These are phyloP conservation scores for Chiridota heheva DNA, from an alignment of 35 echinoderm and acorn worm genomes.

Conservation along the genomic window DNA sequence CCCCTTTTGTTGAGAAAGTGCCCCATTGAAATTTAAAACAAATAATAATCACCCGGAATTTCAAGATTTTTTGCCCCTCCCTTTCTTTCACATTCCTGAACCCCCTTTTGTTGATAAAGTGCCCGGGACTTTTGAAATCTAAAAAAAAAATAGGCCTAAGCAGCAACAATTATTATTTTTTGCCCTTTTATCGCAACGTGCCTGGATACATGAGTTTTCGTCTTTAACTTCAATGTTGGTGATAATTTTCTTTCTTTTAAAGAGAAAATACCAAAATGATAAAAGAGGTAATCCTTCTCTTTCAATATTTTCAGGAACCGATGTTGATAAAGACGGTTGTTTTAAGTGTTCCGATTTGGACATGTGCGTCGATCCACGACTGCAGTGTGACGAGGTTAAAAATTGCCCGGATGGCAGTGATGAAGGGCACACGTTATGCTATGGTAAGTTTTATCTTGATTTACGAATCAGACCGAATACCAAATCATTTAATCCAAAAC, in stretches of 20 bases:
- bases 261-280: not conserved
- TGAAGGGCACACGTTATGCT: conserved; percentile 57
- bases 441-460: conserved; percentile 86
- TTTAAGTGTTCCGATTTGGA: conserved; percentile 67
- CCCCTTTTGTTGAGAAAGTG: no score
- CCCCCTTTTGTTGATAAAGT: no score
- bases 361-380: conserved; percentile 83
- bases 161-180: not conserved
- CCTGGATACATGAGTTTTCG: not conserved
- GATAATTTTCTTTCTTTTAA: not conserved
- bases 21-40: no score
- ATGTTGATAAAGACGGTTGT: conserved; percentile 39
- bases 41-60: no score
- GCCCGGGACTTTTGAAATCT: no score
- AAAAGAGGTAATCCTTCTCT: not conserved
- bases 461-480: no score
- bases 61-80: no score
- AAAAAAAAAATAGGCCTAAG: no score
- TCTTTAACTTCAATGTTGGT: not conserved
- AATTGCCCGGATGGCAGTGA: conserved; percentile 87
- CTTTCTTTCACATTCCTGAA: no score
- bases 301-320: not conserved
- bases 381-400: conserved; percentile 72
- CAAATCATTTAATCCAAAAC: no score
- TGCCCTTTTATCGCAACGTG: not conserved